Conservation (phyloP, 2,113 vertebrate species). For the Oceanites oceanicus region DNA sequence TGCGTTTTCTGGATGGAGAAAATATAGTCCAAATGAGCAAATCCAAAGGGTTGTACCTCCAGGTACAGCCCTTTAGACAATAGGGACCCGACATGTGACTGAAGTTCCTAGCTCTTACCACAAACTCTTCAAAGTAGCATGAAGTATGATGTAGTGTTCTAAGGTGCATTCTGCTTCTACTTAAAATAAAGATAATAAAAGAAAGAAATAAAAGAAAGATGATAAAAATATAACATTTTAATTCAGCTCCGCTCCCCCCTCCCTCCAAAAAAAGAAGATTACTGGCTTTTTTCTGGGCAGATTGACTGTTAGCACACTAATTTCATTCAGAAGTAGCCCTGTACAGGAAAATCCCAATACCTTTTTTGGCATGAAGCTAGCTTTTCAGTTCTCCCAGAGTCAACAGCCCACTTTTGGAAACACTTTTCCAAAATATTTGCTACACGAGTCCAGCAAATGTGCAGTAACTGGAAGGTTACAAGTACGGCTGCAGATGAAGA, state of each 20-base stretch:
- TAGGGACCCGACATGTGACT: background rate
- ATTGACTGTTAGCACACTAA: background rate
- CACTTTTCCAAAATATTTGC: background rate
- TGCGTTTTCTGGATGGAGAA: background rate
- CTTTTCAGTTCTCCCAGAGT: background rate
- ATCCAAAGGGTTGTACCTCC: background rate
- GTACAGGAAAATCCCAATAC: background rate
- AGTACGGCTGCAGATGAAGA: background rate
- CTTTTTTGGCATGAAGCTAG: background rate
- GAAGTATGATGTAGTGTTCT: background rate
- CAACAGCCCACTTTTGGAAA: background rate
- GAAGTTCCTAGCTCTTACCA: background rate
- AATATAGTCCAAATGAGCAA: background rate
- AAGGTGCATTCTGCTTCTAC: background rate
- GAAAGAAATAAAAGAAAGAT: too few species aligned
- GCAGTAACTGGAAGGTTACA: background rate
- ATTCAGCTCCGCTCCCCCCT: too few species aligned
- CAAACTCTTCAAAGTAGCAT: background rate
- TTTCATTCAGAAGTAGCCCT: background rate
- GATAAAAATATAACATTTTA: background rate
- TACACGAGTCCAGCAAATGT: background rate
- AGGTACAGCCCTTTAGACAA: accelerated
- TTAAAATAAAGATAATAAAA: background rate
- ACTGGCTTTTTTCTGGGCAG: background rate
- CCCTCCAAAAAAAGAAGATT: background rate